These are phyloP conservation scores for Nanorana parkeri DNA, from an alignment of 2,113 vertebrate genomes.

Conservation along the genomic window DNA sequence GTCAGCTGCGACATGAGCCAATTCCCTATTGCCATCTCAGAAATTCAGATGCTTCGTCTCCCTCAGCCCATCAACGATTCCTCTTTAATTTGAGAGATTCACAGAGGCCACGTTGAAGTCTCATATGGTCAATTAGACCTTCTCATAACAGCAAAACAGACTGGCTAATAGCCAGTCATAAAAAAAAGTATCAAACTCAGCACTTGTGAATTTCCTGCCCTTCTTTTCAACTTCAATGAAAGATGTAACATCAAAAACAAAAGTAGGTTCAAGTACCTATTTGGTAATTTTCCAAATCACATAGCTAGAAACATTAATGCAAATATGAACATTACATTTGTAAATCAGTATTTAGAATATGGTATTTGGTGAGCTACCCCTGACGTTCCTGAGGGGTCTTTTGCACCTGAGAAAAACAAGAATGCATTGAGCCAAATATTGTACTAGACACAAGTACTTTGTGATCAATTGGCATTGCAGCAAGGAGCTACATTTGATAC, in stretches of 20 bases:
- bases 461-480: too few relatives aligned
- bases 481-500: too few relatives aligned
- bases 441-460: too few relatives aligned
- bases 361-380: too few relatives aligned
- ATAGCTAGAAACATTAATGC: too few relatives aligned
- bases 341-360: too few relatives aligned
- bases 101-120: slow-evolving; percentile 53
- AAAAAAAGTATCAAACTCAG: slow-evolving; percentile 51
- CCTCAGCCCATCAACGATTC: slow-evolving; percentile 57
- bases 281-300: too few relatives aligned
- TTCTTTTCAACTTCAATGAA: slow-evolving; percentile 44
- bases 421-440: too few relatives aligned
- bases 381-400: too few relatives aligned
- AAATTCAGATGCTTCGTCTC: slow-evolving; percentile 49
- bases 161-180: slow-evolving; percentile 51
- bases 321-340: too few relatives aligned
- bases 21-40: slow-evolving; percentile 45
- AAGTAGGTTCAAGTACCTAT: not conserved
- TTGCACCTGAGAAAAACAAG: too few relatives aligned
- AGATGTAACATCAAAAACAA: slow-evolving; percentile 24
- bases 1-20: slow-evolving; percentile 52
- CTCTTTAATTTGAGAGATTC: slow-evolving; percentile 57
- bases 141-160: slow-evolving; percentile 56
- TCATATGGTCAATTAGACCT: slow-evolving; percentile 58
- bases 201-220: slow-evolving; percentile 47